Evolutionary conservation across 2,113 vertebrate species (phyloP), one percentile per base, ranked within the genome.

Genomic region (Phrynosoma platyrhinos): DNA sequence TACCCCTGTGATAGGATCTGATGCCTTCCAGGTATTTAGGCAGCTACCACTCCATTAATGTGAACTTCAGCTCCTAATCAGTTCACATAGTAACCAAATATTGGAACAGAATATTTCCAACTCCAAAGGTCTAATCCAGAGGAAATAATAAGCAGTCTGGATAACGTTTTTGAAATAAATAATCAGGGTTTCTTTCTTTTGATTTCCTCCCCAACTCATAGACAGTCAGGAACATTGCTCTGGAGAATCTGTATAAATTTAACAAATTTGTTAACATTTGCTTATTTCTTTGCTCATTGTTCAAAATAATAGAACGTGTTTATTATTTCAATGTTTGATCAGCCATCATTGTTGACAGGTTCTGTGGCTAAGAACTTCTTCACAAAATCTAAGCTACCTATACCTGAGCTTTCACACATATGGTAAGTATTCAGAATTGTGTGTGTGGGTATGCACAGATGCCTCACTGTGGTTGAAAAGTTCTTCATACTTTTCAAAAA

Each of bases 381-480:
- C 97, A 99, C 98, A 64, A 99, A 98, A 95, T 99, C 99, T 75
- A 99, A 99, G 94, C 98, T 99, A 55, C 98, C 98, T 2, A 99
- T 99, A 87, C 98, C 95, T 76, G 98, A 99, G 87, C 98, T 99
- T 74, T 99, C 98, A 88, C 98, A 99, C 91, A 99, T 99, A 93
- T 99, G 98, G 98, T 98, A 91, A 98, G 97, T 96, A 93, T 47
- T 69, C 40, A 58, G 66, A 64, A 52, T 91, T 27, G 7, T 68
- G 62, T 82, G 30, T 84, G 7, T 84, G 3, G 32, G 9, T 66
- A n/a, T 64, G 68, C 52, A 13, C 0, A 71, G 69, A 62, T 62
- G 68, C 8, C 9, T 66, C 2, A 53, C 0, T 55, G 78, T 89
- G 62, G 87, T 84, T 93, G n/a, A 87, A 74, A 85, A 88, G 36